phyloP scores from a whole-genome alignment of 2,113 vertebrate genomes.

The Psittacus erithacus region DNA sequence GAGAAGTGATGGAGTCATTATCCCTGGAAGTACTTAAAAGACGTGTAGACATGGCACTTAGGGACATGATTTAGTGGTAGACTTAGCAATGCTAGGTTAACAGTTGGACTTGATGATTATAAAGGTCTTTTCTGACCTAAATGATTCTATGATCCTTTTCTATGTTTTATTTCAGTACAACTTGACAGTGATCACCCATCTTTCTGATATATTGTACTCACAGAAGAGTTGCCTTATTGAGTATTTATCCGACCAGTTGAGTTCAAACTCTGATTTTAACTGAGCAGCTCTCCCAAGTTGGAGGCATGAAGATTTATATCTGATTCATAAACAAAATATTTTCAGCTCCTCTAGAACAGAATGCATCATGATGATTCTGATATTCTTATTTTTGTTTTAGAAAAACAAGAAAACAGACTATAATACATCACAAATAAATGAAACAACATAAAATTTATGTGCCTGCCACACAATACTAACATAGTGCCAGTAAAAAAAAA shows the following conservation, averaged over 20 bases:
- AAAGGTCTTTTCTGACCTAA: not conserved
- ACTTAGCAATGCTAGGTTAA: not conserved
- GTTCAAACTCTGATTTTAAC: not conserved
- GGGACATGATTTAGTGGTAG: not conserved
- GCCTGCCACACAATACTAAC: not conserved
- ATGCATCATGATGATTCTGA: not conserved
- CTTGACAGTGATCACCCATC: not conserved
- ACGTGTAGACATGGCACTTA: not conserved
- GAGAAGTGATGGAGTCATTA: not conserved
- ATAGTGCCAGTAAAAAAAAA: not conserved
- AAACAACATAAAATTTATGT: not conserved
- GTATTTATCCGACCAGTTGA: not conserved
- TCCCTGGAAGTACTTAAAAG: not conserved
- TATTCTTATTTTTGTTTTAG: not conserved
- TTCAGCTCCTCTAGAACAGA: not conserved
- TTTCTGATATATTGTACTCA: not conserved
- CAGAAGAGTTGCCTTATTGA: not conserved
- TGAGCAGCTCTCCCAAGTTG: not conserved
- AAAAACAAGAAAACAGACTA: not conserved
- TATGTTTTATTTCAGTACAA: not conserved
- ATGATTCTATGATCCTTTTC: not conserved
- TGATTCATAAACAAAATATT: not conserved
- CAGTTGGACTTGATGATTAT: not conserved
- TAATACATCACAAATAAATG: not conserved
- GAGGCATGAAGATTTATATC: not conserved